These are phyloP conservation scores for Poecilia gillii DNA, from an alignment of 2,797 vertebrate species.

Conservation along the genomic window DNA sequence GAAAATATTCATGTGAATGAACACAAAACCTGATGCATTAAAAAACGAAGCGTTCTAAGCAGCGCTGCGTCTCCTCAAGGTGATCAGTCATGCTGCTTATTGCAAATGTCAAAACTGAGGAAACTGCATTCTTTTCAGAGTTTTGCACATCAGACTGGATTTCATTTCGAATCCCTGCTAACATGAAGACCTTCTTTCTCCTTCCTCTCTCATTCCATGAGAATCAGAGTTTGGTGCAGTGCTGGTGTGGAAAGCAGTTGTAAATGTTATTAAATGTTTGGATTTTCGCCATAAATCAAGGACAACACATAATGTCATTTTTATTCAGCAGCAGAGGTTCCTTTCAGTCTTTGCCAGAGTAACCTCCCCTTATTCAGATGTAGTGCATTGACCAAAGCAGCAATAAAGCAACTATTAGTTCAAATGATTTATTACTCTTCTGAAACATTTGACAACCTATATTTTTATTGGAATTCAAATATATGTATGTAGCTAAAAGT, in stretches of 20 bases:
- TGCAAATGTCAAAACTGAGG: constrained; percentile 59
- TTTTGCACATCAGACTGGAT: constrained; percentile 29
- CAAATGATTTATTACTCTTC: not conserved
- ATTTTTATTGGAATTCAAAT: not conserved
- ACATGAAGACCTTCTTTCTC: not conserved
- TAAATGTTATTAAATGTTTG: constrained; percentile 6
- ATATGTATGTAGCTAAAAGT: not conserved
- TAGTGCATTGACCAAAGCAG: not conserved
- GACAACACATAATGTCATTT: not conserved
- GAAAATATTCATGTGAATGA: constrained; percentile 43
- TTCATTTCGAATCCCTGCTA: not conserved
- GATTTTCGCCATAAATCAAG: not conserved
- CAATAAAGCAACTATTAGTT: not conserved
- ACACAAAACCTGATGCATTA: constrained; percentile 43
- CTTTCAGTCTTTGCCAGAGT: not conserved
- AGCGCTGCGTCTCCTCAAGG: constrained; percentile 36
- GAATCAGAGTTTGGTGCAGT: not conserved
- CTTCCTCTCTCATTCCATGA: not conserved
- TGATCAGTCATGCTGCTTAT: constrained; percentile 66
- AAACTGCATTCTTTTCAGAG: constrained; percentile 24
- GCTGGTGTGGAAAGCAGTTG: not conserved
- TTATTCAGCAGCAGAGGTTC: not conserved
- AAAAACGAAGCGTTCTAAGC: constrained; percentile 46
- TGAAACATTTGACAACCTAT: not conserved
- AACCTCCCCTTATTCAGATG: not conserved